Conservation (phyloP, 2,113 vertebrate species). For the Anhinga rufa region DNA sequence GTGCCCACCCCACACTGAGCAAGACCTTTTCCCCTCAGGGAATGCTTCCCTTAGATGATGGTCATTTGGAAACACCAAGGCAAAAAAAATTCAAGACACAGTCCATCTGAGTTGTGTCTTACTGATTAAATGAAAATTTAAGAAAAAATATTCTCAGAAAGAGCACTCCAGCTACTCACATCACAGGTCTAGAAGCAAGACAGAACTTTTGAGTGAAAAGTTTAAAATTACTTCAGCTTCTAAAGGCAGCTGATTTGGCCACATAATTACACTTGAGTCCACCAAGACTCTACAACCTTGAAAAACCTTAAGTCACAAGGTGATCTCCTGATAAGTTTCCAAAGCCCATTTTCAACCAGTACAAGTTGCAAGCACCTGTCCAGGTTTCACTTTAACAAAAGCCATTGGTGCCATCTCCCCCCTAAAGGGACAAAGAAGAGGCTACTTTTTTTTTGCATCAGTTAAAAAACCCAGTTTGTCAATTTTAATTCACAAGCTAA, state of each 20-base stretch:
- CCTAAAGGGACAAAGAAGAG: too few relatives aligned
- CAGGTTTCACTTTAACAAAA: neutral
- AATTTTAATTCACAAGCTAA: neutral
- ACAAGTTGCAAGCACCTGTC: neutral
- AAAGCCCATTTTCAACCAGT: neutral
- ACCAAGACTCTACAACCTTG: neutral
- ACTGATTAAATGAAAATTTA: too few relatives aligned
- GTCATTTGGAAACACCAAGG: rapidly evolving
- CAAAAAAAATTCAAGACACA: rapidly evolving
- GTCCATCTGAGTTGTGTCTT: neutral
- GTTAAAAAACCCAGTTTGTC: neutral
- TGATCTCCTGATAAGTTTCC: neutral
- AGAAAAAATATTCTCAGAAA: too few relatives aligned
- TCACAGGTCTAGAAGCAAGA: neutral
- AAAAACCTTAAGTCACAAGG: neutral
- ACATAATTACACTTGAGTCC: too few relatives aligned
- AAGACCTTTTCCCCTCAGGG: too few relatives aligned
- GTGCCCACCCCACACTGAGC: rapidly evolving
- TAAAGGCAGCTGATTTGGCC: neutral
- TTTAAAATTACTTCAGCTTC: neutral
- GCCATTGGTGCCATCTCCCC: rapidly evolving
- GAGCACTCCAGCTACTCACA: neutral
- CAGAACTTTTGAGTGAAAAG: too few relatives aligned
- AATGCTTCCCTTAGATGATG: rapidly evolving
- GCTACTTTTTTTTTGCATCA: rapidly evolving